These are phyloP conservation scores for Prolemur simus DNA, from an alignment of 2,113 vertebrate genomes.

Conservation along the genomic window DNA sequence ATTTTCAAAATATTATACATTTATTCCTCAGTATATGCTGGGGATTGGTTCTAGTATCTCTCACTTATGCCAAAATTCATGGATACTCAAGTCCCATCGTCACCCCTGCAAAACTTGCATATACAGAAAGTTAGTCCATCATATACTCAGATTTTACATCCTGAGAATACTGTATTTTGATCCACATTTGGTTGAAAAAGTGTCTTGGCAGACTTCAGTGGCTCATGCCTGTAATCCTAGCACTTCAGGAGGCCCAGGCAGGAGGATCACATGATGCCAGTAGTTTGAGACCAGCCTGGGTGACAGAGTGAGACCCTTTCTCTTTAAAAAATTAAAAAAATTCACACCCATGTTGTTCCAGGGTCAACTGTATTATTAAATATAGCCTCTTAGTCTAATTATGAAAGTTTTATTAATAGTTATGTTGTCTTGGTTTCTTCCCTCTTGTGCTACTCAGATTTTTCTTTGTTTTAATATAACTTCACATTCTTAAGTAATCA, in stretches of 20 bases:
- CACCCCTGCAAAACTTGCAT: neutral
- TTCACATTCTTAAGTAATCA: constrained; percentile 35
- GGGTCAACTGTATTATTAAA: neutral
- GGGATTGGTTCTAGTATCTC: neutral
- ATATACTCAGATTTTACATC: neutral
- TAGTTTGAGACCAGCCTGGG: no score
- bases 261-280: no score
- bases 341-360: neutral
- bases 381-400: neutral
- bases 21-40: neutral
- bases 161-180: neutral
- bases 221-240: no score
- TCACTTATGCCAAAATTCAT: neutral
- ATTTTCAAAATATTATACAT: neutral
- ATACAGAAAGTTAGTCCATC: neutral
- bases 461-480: constrained; percentile 17
- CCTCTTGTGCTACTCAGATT: neutral
- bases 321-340: no score
- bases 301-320: no score
- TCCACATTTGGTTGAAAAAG: neutral
- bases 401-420: neutral
- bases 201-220: no score
- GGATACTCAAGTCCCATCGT: neutral
- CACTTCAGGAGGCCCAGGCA: no score
- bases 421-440: neutral